phyloP scores from a whole-genome alignment of 92 coral and sea anemone species.

The Meandrina meandrites region DNA sequence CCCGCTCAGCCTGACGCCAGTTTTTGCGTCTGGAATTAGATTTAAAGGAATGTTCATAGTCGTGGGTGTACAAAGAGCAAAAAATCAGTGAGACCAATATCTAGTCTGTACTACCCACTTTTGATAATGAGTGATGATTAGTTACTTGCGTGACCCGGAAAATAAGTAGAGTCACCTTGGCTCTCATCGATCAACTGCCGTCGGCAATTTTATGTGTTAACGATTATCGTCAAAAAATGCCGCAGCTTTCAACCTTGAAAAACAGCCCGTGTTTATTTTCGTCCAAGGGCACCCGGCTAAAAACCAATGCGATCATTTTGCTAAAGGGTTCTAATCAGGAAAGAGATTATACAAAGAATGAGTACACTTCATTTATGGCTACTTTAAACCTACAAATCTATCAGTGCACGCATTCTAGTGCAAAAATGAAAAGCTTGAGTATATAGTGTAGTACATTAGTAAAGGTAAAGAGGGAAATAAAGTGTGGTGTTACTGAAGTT shows the following conservation, averaged over 20 bases:
- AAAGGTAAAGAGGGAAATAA: neutral
- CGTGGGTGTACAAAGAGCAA: neutral
- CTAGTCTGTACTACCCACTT: neutral
- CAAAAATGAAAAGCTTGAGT: neutral
- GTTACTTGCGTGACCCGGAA: constrained; percentile 30
- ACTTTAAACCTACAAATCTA: neutral
- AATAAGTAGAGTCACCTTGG: constrained; percentile 20
- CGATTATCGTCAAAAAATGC: constrained; percentile 28
- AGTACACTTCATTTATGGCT: neutral
- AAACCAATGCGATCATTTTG: neutral
- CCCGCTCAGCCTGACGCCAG: neutral
- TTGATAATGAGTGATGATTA: neutral
- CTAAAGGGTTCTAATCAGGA: neutral
- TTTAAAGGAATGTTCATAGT: neutral
- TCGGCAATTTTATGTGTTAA: constrained; percentile 19
- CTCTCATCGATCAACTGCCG: constrained; percentile 12
- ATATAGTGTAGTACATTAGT: neutral
- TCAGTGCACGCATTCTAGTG: neutral
- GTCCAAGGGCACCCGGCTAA: neutral
- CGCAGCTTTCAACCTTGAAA: constrained; percentile 40
- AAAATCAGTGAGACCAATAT: neutral
- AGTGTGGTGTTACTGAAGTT: neutral
- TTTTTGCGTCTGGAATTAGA: neutral
- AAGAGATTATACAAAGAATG: neutral
- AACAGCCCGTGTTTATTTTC: constrained; percentile 18